phyloP scores from a whole-genome alignment of 2,113 vertebrate genomes.

The Neodon shergylaensis region DNA sequence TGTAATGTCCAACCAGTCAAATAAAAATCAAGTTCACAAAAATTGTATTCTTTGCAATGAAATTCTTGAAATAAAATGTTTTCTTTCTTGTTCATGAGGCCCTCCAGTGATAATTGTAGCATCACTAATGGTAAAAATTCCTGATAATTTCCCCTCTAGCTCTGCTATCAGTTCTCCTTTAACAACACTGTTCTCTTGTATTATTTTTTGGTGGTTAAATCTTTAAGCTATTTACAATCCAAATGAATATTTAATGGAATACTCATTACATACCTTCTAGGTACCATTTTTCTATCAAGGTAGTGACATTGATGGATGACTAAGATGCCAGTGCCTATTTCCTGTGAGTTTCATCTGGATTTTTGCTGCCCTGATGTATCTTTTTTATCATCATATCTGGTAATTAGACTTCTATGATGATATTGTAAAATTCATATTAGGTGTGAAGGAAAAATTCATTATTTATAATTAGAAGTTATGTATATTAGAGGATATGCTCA shows the following conservation, averaged over 20 bases:
- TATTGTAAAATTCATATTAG: conserved; percentile 68
- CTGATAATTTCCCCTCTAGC: not conserved
- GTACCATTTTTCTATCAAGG: conserved; percentile 55
- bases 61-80: not conserved
- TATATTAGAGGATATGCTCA: conserved; percentile 9
- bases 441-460: conserved; percentile 69
- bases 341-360: conserved; percentile 51
- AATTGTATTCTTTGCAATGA: not conserved
- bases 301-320: conserved; percentile 59
- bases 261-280: conserved; percentile 34
- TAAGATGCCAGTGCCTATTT: conserved; percentile 58
- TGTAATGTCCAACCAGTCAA: not conserved
- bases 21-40: conserved; percentile 3
- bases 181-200: not conserved
- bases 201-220: conserved; percentile 45
- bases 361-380: conserved; percentile 17
- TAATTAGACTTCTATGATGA: conserved; percentile 74
- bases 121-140: not conserved
- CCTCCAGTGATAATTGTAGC: not conserved
- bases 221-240: conserved; percentile 71
- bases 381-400: conserved; percentile 69
- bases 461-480: conserved; percentile 66
- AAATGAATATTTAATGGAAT: conserved; percentile 66
- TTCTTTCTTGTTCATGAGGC: not conserved
- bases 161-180: conserved; percentile 41